phyloP scores from a whole-genome alignment of 2,113 vertebrate genomes.

The Malurus elegans region DNA sequence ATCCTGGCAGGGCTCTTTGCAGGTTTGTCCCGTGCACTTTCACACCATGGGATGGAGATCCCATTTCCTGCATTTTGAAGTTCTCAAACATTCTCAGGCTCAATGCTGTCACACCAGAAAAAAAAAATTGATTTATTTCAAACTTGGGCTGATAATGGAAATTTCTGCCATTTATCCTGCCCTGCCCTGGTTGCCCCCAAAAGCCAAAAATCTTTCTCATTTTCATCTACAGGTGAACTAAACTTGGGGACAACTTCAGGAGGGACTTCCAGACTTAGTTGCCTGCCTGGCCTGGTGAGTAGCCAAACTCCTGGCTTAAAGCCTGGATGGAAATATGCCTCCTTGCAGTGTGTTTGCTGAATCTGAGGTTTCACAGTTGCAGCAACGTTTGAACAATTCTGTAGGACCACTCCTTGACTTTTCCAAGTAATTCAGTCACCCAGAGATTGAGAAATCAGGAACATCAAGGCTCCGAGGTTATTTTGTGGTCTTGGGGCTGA shows the following conservation, averaged over 20 bases:
- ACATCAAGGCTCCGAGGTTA: background rate
- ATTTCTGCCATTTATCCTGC: background rate
- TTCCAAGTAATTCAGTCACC: background rate
- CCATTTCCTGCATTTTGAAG: rapidly evolving
- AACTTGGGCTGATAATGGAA: background rate
- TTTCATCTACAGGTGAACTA: background rate
- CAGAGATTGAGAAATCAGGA: background rate
- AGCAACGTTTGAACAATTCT: background rate
- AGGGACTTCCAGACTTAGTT: background rate
- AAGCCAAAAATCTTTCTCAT: background rate
- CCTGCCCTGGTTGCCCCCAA: background rate
- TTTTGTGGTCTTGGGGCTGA: background rate
- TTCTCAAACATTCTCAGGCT: background rate
- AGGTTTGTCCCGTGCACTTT: rapidly evolving
- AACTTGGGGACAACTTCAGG: background rate
- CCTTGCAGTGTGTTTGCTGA: background rate
- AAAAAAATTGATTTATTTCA: background rate
- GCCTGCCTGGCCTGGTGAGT: background rate
- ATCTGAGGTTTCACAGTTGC: background rate
- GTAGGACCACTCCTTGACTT: background rate
- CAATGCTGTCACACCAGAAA: background rate
- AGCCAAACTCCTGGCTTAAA: background rate
- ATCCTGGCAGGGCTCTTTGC: rapidly evolving
- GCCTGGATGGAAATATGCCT: background rate
- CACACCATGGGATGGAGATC: rapidly evolving